These are phyloP conservation scores for Atopsyche davidsoni DNA, from an alignment of 1,140 invertebrate genomes.

Conservation along the genomic window DNA sequence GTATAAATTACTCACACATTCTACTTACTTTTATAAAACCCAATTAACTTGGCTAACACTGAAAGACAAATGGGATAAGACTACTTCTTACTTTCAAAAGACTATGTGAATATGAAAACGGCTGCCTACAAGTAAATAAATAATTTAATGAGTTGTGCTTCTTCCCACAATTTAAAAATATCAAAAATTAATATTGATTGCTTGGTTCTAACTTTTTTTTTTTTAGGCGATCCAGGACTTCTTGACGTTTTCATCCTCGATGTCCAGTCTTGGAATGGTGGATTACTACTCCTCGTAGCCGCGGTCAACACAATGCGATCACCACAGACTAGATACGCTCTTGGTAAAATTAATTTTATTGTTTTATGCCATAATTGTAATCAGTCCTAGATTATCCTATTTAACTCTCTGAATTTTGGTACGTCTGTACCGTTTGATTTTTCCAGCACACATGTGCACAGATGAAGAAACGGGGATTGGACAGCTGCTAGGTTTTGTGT, in stretches of 20 bases:
- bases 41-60: too few species aligned
- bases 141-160: too few species aligned
- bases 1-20: too few species aligned
- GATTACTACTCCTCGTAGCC: conserved; percentile 66
- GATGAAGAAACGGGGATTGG: conserved; percentile 32
- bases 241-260: conserved; percentile 56
- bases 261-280: conserved; percentile 55
- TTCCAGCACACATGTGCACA: conserved; percentile 35
- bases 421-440: background rate
- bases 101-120: too few species aligned
- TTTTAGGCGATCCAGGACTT: conserved; percentile 43
- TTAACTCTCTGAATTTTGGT: background rate
- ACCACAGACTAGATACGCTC: conserved; percentile 61
- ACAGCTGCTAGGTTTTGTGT: conserved; percentile 27
- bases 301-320: conserved; percentile 60
- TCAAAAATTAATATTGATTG: background rate
- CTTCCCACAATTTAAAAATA: too few species aligned
- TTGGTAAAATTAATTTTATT: conserved; percentile 55
- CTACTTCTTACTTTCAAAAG: too few species aligned
- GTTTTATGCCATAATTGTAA: conserved; percentile 1
- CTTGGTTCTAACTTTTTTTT: conserved; percentile 1
- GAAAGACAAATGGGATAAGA: too few species aligned
- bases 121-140: too few species aligned
- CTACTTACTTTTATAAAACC: too few species aligned
- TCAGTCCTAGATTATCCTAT: background rate